Evolutionary conservation across 1,140 invertebrate genomes (phyloP).

Genomic region (Drosophila lacertosa): DNA sequence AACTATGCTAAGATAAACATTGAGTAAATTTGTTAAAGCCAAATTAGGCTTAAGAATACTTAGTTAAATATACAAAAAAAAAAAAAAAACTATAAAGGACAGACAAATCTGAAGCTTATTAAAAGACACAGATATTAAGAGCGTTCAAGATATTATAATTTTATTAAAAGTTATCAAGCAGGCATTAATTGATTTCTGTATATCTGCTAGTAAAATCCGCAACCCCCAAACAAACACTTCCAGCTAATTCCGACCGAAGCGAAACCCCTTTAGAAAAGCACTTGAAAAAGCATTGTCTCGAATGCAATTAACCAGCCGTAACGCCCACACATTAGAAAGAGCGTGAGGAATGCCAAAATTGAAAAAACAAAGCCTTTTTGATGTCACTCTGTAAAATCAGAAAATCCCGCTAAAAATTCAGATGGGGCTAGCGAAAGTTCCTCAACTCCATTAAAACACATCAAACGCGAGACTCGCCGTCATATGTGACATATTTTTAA

Average conservation of each 20-base stretch:
- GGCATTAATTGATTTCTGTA: constrained; percentile 58
- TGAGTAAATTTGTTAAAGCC: too few relatives aligned
- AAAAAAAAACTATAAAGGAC: too few relatives aligned
- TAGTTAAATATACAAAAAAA: too few relatives aligned
- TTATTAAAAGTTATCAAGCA: background rate
- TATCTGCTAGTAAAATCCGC: constrained; percentile 30
- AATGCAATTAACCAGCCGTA: constrained; percentile 78
- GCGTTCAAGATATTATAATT: constrained; percentile 1
- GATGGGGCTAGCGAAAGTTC: background rate
- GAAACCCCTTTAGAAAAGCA: constrained; percentile 45
- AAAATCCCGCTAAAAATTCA: constrained; percentile 16
- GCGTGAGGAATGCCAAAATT: constrained; percentile 45
- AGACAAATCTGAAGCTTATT: constrained; percentile 41
- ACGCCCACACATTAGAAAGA: constrained; percentile 74
- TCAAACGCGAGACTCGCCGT: constrained; percentile 58
- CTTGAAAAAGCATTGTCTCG: constrained; percentile 37
- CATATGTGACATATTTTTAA: constrained; percentile 78
- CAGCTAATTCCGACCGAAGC: constrained; percentile 46
- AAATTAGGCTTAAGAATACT: too few relatives aligned
- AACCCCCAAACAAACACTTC: constrained; percentile 62
- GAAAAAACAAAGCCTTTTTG: constrained; percentile 57
- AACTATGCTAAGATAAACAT: too few relatives aligned
- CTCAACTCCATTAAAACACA: constrained; percentile 30
- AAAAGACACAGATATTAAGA: constrained; percentile 10
- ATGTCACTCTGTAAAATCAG: constrained; percentile 65